Percentiles rank a stretch among this genome's conserved stretches.
Evolutionary conservation across 2,888 invertebrate species (phyloP).

Genomic region (Aleiodes alternator): DNA sequence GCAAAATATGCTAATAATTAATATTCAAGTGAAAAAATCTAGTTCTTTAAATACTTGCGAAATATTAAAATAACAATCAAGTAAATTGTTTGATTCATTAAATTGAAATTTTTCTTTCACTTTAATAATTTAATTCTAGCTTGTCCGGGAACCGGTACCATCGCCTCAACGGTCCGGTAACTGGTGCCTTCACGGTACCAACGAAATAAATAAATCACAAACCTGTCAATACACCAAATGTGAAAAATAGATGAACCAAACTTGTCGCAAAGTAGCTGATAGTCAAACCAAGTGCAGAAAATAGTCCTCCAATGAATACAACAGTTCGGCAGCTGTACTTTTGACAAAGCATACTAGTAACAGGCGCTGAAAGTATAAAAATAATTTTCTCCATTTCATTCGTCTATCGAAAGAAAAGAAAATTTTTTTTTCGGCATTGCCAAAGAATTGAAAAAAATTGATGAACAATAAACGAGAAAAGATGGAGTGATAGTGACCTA

Average conservation of each 20-base stretch:
- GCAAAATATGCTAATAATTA: too few relatives aligned
- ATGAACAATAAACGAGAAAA: background rate
- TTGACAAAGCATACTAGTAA: conserved; percentile 85
- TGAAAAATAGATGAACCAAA: conserved; percentile 82
- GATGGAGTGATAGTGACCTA: conserved; percentile 4
- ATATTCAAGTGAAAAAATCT: too few relatives aligned
- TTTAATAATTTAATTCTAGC: too few relatives aligned
- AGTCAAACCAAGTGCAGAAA: conserved; percentile 83
- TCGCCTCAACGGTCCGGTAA: too few relatives aligned
- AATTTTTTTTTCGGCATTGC: background rate
- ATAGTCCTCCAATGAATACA: conserved; percentile 84
- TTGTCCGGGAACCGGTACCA: too few relatives aligned
- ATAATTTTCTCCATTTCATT: background rate
- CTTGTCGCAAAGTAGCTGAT: conserved; percentile 83
- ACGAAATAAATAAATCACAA: conserved; percentile 55
- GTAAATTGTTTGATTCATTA: too few relatives aligned
- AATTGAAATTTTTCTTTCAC: too few relatives aligned
- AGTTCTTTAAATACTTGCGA: too few relatives aligned
- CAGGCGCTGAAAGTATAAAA: conserved; percentile 78
- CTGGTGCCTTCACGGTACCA: too few relatives aligned
- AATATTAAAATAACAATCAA: too few relatives aligned
- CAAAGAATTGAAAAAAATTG: too few relatives aligned
- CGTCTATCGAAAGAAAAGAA: background rate
- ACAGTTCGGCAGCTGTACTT: conserved; percentile 81
- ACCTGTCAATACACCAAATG: conserved; percentile 86